Evolutionary conservation across 2,888 invertebrate species (phyloP).

Genomic region (Xanthorhoe spadicearia): DNA sequence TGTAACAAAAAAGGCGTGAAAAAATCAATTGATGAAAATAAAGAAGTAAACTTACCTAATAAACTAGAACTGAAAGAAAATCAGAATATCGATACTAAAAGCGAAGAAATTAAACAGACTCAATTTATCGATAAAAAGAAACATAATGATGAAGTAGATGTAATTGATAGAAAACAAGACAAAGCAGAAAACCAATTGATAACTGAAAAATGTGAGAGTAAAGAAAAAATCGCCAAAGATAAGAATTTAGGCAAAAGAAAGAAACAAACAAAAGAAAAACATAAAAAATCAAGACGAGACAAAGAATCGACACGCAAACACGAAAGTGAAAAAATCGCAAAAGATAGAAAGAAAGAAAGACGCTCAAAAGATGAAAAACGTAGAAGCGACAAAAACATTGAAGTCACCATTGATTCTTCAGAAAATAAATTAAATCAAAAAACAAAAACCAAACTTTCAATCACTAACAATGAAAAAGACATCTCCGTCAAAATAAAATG

Average conservation of each 20-base stretch:
- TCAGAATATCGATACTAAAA: background rate
- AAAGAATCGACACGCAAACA: background rate
- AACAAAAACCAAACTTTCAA: constrained; percentile 47
- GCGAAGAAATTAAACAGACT: background rate
- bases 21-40: background rate
- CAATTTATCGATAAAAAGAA: background rate
- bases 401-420: constrained; percentile 38
- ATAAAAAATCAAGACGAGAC: background rate
- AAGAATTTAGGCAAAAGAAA: background rate
- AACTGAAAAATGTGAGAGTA: background rate
- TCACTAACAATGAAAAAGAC: constrained; percentile 47
- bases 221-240: background rate
- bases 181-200: background rate
- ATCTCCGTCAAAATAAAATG: constrained; percentile 65
- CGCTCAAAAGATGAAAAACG: constrained; percentile 16
- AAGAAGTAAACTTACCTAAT: background rate
- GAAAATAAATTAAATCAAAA: constrained; percentile 30
- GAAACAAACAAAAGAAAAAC: background rate
- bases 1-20: background rate
- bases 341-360: constrained; percentile 6
- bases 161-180: constrained; percentile 8
- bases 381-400: constrained; percentile 32
- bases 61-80: background rate
- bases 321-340: background rate
- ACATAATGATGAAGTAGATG: constrained; percentile 1